Evolutionary conservation across 2,113 vertebrate species (phyloP), one percentile per base, ranked within the genome.

Genomic region (Colistium nudipinnis): DNA sequence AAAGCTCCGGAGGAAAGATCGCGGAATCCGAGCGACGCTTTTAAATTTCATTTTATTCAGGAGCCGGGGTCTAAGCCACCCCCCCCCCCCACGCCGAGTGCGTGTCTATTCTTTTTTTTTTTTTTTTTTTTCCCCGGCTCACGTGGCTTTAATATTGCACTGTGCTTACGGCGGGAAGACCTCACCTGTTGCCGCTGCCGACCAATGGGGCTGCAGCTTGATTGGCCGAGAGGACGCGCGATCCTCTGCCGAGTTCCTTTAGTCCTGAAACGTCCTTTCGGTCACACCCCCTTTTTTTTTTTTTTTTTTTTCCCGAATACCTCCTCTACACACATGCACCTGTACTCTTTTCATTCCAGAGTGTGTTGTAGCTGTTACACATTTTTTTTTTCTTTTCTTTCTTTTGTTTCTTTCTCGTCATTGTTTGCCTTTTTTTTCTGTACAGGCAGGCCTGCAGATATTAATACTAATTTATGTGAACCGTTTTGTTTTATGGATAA

Each of bases 401-500:
- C 14, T 33, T 66, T 80, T 35, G 27, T 62, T 67, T 77, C 62
- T 38, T 73, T 66, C 14, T 83, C 27, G 20, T 65, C 35, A 12
- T 80, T 53, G 14, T 86, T 86, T 87, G 77, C 70, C 65, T 85
- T 88, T 87, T 87, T 85, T n/a, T 70, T 91, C 81, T 91, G 77
- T 90, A 87, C 90, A 93, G 91, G 92, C 93, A 91, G 92, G 92
- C 90, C 93, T 94, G 93, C 86, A 89, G 73, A 89, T 71, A 70
- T 83, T 74, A n/a, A n/a, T 64, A 87, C 72, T 87, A 84, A 93
- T 91, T 93, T 93, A 91, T 91, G 81, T 81, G 52, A 61, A 36
- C 54, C 14, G 60, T 54, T 12, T 19, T 38, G 20, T 75, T 73
- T 49, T 47, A 49, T 39, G 14, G 13, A 14, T 72, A 80, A 25